Evolutionary conservation across 2,888 invertebrate species (phyloP).

Genomic region (Tetragonisca angustula): DNA sequence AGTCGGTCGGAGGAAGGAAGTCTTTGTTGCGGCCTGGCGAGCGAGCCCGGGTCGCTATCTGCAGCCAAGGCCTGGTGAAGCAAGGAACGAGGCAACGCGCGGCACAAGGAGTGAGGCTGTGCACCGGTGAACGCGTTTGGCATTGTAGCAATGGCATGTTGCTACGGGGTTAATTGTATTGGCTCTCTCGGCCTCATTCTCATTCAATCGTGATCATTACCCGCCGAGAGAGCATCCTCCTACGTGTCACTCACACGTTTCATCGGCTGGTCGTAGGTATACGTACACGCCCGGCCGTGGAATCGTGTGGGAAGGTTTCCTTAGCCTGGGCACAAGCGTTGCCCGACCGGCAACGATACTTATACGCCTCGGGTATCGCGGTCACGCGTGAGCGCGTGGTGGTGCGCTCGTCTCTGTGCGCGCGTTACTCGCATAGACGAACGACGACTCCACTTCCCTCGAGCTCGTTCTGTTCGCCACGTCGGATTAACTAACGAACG

Average conservation of each 20-base stretch:
- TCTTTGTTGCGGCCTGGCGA: constrained; percentile 64
- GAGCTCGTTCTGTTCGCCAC: constrained; percentile 58
- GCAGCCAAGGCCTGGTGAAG: constrained; percentile 27
- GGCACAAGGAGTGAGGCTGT: constrained; percentile 40
- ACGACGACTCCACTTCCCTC: constrained; percentile 11
- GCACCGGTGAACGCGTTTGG: constrained; percentile 63
- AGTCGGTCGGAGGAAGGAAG: constrained; percentile 37
- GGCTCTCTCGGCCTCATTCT: constrained; percentile 81
- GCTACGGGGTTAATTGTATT: constrained; percentile 80
- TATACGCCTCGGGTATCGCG: constrained; percentile 58
- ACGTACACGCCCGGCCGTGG: constrained; percentile 23
- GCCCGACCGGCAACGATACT: constrained; percentile 19
- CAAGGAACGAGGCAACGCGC: constrained; percentile 12
- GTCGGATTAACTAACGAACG: constrained; percentile 70
- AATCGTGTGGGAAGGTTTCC: constrained; percentile 58
- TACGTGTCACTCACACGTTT: constrained; percentile 75
- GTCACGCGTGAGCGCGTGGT: constrained; percentile 54
- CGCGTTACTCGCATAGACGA: constrained; percentile 52
- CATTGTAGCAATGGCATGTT: constrained; percentile 78
- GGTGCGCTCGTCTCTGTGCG: constrained; percentile 29
- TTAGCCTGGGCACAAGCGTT: constrained; percentile 41
- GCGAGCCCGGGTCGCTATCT: constrained; percentile 34
- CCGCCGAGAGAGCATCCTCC: constrained; percentile 78
- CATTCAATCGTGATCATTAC: constrained; percentile 83
- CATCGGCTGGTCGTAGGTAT: constrained; percentile 15